Evolutionary conservation across 2,888 invertebrate genomes (phyloP).

Genomic region (Ectropis crepuscularia): DNA sequence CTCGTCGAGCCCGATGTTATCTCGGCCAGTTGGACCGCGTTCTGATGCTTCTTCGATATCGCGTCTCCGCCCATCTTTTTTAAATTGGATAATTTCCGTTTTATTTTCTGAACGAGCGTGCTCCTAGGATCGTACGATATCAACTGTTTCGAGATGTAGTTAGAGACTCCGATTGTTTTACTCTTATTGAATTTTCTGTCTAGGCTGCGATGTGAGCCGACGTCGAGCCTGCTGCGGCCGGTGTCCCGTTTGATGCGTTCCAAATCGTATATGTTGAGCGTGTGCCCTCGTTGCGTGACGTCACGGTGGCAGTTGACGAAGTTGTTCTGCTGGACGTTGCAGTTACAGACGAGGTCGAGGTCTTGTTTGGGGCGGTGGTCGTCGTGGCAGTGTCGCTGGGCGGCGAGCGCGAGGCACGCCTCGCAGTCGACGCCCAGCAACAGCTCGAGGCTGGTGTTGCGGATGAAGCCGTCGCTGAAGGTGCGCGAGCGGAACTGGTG

Average conservation of each 20-base stretch:
- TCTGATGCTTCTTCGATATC: conserved; percentile 78
- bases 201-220: conserved; percentile 76
- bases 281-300: conserved; percentile 68
- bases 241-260: conserved; percentile 76
- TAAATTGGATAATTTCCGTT: conserved; percentile 79
- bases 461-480: conserved; percentile 80
- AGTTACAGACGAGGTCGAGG: conserved; percentile 79
- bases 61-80: conserved; percentile 80
- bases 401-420: conserved; percentile 77
- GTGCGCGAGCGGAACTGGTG: conserved; percentile 78
- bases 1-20: conserved; percentile 76
- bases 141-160: conserved; percentile 80
- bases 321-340: conserved; percentile 77
- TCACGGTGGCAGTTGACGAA: conserved; percentile 72
- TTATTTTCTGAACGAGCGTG: conserved; percentile 80
- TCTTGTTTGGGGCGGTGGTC: conserved; percentile 75
- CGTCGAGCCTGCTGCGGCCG: conserved; percentile 63
- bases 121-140: conserved; percentile 80
- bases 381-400: conserved; percentile 70
- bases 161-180: conserved; percentile 77
- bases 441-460: conserved; percentile 80
- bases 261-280: conserved; percentile 76
- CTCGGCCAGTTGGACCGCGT: conserved; percentile 78
- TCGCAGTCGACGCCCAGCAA: conserved; percentile 81
- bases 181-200: conserved; percentile 79